These are phyloP conservation scores for Pristionchus entomophagus DNA, from an alignment of 2,888 invertebrate species.

Conservation along the genomic window DNA sequence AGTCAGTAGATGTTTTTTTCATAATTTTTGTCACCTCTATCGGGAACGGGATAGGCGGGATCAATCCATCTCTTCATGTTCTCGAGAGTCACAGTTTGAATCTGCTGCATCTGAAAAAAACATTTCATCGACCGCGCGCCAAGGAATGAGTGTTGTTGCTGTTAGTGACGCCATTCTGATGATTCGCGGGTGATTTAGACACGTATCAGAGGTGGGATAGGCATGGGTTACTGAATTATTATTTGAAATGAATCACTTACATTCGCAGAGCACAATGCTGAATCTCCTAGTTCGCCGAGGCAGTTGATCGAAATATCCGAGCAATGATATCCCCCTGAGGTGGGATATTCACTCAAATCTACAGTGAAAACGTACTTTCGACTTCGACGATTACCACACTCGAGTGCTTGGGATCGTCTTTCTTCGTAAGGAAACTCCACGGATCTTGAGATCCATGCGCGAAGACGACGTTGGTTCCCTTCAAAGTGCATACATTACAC, in stretches of 20 bases:
- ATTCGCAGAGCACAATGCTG: not conserved
- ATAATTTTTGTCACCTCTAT: not conserved
- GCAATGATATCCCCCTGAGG: not conserved
- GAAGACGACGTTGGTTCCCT: conserved; percentile 54
- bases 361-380: not conserved
- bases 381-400: not conserved
- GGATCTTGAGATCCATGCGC: conserved; percentile 40
- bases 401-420: not conserved
- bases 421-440: conserved; percentile 21
- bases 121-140: not conserved
- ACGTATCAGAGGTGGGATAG: too few species aligned
- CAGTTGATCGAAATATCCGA: not conserved
- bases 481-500: too few species aligned
- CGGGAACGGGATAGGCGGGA: not conserved
- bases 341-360: not conserved
- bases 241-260: not conserved
- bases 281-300: too few species aligned
- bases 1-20: not conserved
- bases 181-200: not conserved
- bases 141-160: not conserved
- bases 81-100: not conserved
- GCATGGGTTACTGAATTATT: too few species aligned
- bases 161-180: not conserved
- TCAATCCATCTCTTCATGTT: not conserved
- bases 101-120: not conserved